Conservation (phyloP, 2,113 vertebrate species). For the Gambusia affinis region DNA sequence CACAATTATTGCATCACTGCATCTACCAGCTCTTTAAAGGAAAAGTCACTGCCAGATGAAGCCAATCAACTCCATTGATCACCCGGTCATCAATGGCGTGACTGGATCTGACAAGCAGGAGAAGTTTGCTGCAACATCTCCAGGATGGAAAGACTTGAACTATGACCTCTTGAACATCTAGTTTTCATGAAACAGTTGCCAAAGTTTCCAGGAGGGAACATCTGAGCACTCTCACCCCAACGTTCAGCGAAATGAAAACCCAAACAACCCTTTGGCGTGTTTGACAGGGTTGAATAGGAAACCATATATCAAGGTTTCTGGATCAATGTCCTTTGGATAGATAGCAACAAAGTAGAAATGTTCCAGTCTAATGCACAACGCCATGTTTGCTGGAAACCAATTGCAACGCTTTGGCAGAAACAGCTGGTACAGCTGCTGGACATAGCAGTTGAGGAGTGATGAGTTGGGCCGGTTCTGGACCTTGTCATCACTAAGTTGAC, state of each 20-base stretch:
- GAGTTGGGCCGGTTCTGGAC: background rate
- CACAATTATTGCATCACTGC: background rate
- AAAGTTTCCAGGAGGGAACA: too few relatives aligned
- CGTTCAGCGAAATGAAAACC: too few relatives aligned
- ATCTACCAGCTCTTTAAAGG: background rate
- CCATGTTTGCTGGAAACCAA: background rate
- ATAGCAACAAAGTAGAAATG: background rate
- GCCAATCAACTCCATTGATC: too few relatives aligned
- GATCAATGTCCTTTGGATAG: background rate
- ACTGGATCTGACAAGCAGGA: background rate
- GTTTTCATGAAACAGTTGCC: too few relatives aligned
- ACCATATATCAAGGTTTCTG: background rate
- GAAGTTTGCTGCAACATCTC: background rate
- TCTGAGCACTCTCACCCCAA: too few relatives aligned
- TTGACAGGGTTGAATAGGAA: too few relatives aligned
- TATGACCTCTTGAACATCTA: background rate
- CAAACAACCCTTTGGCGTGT: too few relatives aligned
- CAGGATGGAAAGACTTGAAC: background rate
- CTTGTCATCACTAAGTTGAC: too few relatives aligned
- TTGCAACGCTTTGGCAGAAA: background rate
- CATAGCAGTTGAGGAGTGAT: background rate
- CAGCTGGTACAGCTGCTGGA: background rate
- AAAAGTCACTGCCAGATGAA: background rate
- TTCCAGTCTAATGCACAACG: too few relatives aligned
- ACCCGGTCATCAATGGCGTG: background rate